These are phyloP conservation scores for Phocides pigmalion DNA, from an alignment of 1,140 invertebrate species.

Conservation along the genomic window DNA sequence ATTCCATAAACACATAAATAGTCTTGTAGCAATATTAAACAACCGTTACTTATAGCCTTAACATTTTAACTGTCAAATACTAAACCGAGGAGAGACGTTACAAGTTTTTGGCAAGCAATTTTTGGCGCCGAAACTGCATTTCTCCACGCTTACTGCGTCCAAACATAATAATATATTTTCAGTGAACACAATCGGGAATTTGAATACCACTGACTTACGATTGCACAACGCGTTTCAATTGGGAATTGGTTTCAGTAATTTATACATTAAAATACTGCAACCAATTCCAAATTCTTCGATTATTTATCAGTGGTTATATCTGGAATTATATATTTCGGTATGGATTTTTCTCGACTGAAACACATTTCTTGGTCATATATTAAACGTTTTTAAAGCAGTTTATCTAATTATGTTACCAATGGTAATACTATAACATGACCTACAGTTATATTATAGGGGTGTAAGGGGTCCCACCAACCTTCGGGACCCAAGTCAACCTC, in stretches of 20 bases:
- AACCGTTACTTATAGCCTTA: constrained; percentile 3
- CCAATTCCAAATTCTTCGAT: too few relatives aligned
- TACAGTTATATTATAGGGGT: too few relatives aligned
- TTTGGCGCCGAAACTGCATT: constrained; percentile 38
- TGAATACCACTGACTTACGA: constrained; percentile 27
- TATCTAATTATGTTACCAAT: too few relatives aligned
- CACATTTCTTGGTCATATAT: too few relatives aligned
- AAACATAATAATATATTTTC: constrained; percentile 32
- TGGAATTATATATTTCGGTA: too few relatives aligned
- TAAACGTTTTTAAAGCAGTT: too few relatives aligned
- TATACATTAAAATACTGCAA: background rate
- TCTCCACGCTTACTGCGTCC: constrained; percentile 21
- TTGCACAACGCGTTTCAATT: constrained; percentile 21
- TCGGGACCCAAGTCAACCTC: too few relatives aligned
- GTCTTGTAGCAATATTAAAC: constrained; percentile 7
- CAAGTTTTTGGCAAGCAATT: constrained; percentile 40
- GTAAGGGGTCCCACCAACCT: too few relatives aligned
- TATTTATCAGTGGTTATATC: too few relatives aligned
- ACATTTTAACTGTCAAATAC: constrained; percentile 18
- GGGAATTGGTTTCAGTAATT: constrained; percentile 22
- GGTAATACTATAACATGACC: too few relatives aligned
- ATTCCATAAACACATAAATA: constrained; percentile 25
- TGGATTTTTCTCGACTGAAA: too few relatives aligned
- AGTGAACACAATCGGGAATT: constrained; percentile 22
- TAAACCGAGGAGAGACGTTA: constrained; percentile 24